Evolutionary conservation across 2,888 invertebrate species (phyloP).

Genomic region (Aleiodes leptofemur): DNA sequence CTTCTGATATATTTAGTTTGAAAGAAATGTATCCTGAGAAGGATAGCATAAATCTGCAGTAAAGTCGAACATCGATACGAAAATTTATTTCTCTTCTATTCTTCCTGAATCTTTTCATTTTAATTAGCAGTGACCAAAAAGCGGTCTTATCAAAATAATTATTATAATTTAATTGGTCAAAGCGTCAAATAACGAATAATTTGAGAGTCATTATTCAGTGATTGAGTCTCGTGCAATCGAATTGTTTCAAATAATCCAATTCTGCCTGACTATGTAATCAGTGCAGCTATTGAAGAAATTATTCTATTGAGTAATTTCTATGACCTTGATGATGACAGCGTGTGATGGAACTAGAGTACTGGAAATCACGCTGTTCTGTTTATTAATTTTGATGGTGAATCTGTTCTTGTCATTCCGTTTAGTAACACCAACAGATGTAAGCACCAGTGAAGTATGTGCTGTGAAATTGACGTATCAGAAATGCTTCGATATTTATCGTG

Average conservation of each 20-base stretch:
- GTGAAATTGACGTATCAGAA: conserved; percentile 55
- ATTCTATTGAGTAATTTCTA: conserved; percentile 7
- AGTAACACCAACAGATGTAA: conserved; percentile 13
- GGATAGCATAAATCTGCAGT: too few relatives aligned
- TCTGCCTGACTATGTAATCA: conserved; percentile 33
- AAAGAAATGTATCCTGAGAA: too few relatives aligned
- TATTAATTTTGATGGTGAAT: conserved; percentile 40
- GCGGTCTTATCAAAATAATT: too few relatives aligned
- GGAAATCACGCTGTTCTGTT: conserved; percentile 22
- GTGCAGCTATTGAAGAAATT: conserved; percentile 37
- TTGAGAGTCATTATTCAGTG: background rate
- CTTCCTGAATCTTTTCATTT: too few relatives aligned
- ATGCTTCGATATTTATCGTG: conserved; percentile 53
- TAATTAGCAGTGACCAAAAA: too few relatives aligned
- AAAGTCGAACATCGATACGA: too few relatives aligned
- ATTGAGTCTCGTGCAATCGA: background rate
- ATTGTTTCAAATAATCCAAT: conserved; percentile 35
- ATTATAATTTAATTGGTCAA: too few relatives aligned
- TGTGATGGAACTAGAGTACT: background rate
- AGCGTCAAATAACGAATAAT: background rate
- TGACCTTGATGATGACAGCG: conserved; percentile 33
- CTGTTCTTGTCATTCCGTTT: conserved; percentile 2
- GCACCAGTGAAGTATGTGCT: conserved; percentile 36
- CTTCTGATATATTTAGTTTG: too few relatives aligned
- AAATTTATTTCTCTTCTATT: too few relatives aligned